A percentile compares a stretch with the other conserved stretches of the same genome.
These are phyloP conservation scores for Heliconius aoede DNA, from an alignment of 2,888 invertebrate species.

Conservation along the genomic window DNA sequence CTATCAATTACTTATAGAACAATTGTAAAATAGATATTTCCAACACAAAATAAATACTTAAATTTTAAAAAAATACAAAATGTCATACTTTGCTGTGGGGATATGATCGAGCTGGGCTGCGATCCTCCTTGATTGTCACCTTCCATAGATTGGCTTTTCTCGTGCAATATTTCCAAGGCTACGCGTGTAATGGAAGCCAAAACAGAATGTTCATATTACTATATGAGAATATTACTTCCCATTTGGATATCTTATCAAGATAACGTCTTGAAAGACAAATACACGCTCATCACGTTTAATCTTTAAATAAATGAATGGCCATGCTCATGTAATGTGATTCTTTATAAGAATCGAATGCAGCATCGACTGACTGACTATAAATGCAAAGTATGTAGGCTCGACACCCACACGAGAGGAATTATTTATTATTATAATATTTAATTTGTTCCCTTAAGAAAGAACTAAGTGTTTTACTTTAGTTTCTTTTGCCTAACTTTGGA, in stretches of 20 bases:
- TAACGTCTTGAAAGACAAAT: slow-evolving; percentile 34
- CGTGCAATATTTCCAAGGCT: slow-evolving; percentile 88
- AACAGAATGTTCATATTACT: slow-evolving; percentile 3
- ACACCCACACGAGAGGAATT: background rate
- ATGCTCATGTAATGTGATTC: slow-evolving; percentile 9
- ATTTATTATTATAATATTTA: too few relatives aligned
- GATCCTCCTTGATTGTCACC: slow-evolving; percentile 71
- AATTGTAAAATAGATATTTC: background rate
- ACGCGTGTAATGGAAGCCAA: slow-evolving; percentile 47
- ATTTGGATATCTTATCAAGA: slow-evolving; percentile 33
- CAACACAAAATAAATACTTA: too few relatives aligned
- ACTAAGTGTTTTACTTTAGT: background rate
- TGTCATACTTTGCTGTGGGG: slow-evolving; percentile 76
- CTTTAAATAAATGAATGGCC: slow-evolving; percentile 16
- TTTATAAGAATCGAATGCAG: background rate
- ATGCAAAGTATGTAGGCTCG: background rate
- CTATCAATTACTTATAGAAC: background rate
- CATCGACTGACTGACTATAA: too few relatives aligned
- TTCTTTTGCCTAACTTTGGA: background rate
- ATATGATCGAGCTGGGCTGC: slow-evolving; percentile 75
- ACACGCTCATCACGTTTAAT: slow-evolving; percentile 21
- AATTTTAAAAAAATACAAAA: background rate
- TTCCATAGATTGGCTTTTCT: slow-evolving; percentile 84
- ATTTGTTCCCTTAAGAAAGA: too few relatives aligned
- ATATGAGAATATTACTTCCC: background rate